Base-by-base conservation (phyloP, 1,140 invertebrate species). In the Papilio helenus region DNA sequence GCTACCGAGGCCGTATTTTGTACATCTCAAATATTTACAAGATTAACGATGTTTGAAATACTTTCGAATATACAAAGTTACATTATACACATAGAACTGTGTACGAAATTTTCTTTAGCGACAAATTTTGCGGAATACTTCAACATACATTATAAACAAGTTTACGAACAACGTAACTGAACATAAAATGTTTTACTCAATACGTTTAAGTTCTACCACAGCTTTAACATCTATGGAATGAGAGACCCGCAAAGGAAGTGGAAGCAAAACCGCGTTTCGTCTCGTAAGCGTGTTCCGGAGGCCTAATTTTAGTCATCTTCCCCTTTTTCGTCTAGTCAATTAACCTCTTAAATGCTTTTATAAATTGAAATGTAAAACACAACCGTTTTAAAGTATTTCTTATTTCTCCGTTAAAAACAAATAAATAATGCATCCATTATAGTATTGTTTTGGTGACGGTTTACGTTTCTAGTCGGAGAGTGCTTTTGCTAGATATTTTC, bases 41-140 rank as follows among this genome's bases (percentile, higher is more conserved):
- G 72, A 73, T 73, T 73, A 73, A 73, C 49, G 39, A 73, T 73
- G n/a, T 73, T 73, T 73, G 44, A 49, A 73, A 73, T 73, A 73
- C 42, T 73, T 73, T n/a, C 1, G 72, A 73, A 73, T 73, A 49
- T 14, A 49, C 44, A 73, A 44, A 73, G 61, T 65, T 65, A 26
- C 10, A 26, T 61, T 61, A 7, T 10, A 26, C 0, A 61, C 10
- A 61, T 61, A 61, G 49, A n/a, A n/a, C 4, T 58, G 51, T 23
- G 10, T 9, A 23, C n/a, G 29, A 10, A 16, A 65, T 61, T 23
- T 65, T 29, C 61, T 65, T 65, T 16, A 65, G 23, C 2, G 10
- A 65, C 23, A 65, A 65, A 16, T 65, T 61, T 65, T 65, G 23
- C 10, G 20, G 14, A 29, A 10, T 3, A 65, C 12, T 29, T 65